These are phyloP conservation scores for Raja brachyura DNA, from an alignment of 2,113 vertebrate species.

Conservation along the genomic window DNA sequence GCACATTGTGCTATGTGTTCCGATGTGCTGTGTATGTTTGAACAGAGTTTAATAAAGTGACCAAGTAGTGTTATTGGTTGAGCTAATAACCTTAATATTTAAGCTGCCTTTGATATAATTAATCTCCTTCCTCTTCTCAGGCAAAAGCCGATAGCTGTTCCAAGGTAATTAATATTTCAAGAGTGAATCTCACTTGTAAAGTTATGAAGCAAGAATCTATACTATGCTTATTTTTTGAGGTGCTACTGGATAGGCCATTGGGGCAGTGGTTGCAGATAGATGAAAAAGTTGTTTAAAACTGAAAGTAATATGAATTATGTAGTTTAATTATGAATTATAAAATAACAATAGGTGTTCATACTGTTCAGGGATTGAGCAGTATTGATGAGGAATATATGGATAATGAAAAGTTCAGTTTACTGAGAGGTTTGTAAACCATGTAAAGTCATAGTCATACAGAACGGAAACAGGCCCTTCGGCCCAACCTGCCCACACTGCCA, in stretches of 20 bases:
- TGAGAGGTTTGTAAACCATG: not conserved
- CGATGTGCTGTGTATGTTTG: not conserved
- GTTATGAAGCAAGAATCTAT: not conserved
- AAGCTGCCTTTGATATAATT: constrained; percentile 25
- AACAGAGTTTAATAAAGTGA: not conserved
- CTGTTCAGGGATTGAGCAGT: not conserved
- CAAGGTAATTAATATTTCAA: constrained; percentile 8
- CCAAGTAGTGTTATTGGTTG: not conserved
- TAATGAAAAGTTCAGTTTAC: not conserved
- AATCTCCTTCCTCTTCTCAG: not conserved
- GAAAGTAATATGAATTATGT: constrained; percentile 17
- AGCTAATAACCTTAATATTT: not conserved
- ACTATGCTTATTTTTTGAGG: not conserved
- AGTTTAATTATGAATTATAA: constrained; percentile 29
- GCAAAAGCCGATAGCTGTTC: not conserved
- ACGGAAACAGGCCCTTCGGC: too few species aligned
- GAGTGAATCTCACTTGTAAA: not conserved
- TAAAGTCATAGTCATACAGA: too few species aligned
- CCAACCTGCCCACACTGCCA: too few species aligned
- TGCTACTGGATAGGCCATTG: not conserved
- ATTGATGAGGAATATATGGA: not conserved
- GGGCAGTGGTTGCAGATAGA: not conserved
- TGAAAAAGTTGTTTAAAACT: not conserved
- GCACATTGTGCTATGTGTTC: not conserved
- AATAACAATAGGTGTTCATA: not conserved